Conservation (phyloP, 2,888 invertebrate genomes). For the Patella caerulea region DNA sequence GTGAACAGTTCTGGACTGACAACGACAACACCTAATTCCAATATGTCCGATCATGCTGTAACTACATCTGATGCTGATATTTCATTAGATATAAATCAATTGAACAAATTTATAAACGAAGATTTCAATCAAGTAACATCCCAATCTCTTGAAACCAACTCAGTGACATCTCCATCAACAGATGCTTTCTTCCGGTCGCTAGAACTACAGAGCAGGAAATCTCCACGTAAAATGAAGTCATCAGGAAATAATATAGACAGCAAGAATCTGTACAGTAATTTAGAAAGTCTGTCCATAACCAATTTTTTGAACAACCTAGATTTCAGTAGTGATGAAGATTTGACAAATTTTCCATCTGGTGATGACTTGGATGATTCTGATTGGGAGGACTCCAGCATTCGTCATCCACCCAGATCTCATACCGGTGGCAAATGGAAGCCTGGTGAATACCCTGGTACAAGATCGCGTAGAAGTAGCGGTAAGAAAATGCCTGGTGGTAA, state of each 20-base stretch:
- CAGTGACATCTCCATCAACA: slow-evolving; percentile 35
- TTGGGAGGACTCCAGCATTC: slow-evolving; percentile 44
- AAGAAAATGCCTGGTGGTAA: slow-evolving; percentile 75
- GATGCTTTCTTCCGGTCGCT: slow-evolving; percentile 87
- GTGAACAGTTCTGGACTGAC: neutral
- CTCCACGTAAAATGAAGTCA: slow-evolving; percentile 28
- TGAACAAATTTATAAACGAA: slow-evolving; percentile 40
- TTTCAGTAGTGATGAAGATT: slow-evolving; percentile 67
- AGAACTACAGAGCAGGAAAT: slow-evolving; percentile 68
- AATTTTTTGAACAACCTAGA: slow-evolving; percentile 65
- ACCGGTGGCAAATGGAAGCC: slow-evolving; percentile 82
- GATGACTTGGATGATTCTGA: slow-evolving; percentile 50
- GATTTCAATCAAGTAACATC: slow-evolving; percentile 37
- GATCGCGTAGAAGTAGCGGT: neutral
- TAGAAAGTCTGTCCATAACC: slow-evolving; percentile 57
- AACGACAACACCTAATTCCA: neutral
- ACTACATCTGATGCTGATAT: neutral
- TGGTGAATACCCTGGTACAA: slow-evolving; percentile 48
- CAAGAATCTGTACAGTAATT: slow-evolving; percentile 16
- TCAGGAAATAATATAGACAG: slow-evolving; percentile 24
- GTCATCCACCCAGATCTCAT: slow-evolving; percentile 56
- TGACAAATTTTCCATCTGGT: slow-evolving; percentile 51
- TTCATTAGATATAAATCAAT: neutral
- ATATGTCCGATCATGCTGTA: neutral
- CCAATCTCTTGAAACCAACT: slow-evolving; percentile 38